Evolutionary conservation across 1,140 invertebrate species (phyloP).

Genomic region (Drosophila elegans): DNA sequence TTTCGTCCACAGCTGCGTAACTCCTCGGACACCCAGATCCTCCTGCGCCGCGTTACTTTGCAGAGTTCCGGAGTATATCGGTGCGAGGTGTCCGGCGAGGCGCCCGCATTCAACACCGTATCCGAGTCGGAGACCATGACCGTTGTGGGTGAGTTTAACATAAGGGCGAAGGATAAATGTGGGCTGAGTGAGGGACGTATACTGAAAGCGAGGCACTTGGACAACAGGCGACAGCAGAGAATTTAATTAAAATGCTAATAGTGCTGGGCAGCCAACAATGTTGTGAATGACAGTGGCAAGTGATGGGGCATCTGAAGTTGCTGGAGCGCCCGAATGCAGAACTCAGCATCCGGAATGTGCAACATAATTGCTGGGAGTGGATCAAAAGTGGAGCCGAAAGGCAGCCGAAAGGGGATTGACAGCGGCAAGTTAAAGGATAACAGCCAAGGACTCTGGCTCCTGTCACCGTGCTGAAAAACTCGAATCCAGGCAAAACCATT

Average conservation of each 20-base stretch:
- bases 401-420: slow-evolving; percentile 6
- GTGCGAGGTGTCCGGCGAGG: slow-evolving; percentile 92
- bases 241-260: slow-evolving; percentile 84
- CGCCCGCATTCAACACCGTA: slow-evolving; percentile 91
- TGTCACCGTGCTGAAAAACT: slow-evolving; percentile 17
- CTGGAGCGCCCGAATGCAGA: slow-evolving; percentile 16
- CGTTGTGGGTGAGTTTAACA: slow-evolving; percentile 88
- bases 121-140: slow-evolving; percentile 90
- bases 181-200: background rate
- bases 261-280: slow-evolving; percentile 64
- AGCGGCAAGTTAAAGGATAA: slow-evolving; percentile 49
- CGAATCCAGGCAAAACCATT: slow-evolving; percentile 17
- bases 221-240: slow-evolving; percentile 59
- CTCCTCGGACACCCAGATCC: slow-evolving; percentile 88
- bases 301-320: slow-evolving; percentile 34
- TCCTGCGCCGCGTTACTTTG: slow-evolving; percentile 88
- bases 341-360: slow-evolving; percentile 42
- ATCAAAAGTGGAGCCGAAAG: slow-evolving; percentile 26
- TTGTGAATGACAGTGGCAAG: slow-evolving; percentile 64
- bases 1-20: slow-evolving; percentile 87
- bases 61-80: slow-evolving; percentile 90
- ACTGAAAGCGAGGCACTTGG: slow-evolving; percentile 6
- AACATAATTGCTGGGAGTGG: slow-evolving; percentile 62
- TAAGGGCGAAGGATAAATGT: slow-evolving; percentile 17
- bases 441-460: slow-evolving; percentile 7